Base-by-base conservation (phyloP, 2,888 invertebrate species). In the Dorcus hopei region DNA sequence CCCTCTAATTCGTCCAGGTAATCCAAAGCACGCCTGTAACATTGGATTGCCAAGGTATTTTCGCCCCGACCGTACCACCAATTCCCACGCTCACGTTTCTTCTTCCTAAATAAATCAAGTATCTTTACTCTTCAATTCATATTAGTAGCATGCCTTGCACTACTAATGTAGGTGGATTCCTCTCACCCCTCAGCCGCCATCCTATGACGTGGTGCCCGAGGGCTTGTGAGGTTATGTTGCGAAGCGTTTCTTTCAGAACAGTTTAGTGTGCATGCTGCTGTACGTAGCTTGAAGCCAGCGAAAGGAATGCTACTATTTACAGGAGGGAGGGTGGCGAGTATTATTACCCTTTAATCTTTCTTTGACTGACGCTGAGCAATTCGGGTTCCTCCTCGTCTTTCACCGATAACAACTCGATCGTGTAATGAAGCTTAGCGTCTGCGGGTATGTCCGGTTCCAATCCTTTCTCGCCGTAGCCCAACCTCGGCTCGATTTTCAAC, bases 41-140 rank as follows among this genome's bases (percentile, higher is more conserved):
- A 86, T 71, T 93, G 92, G 57, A 96, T 89, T 1, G 95, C 93
- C 19, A 89, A 81, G 38, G 85, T 85, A 54, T 87, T 87, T 71
- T 96, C 95, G 23, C 87, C 87, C 49, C 95, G 85, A 19, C 86
- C 84, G 74, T 93, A 96, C 89, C 93, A 93, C 85, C 91, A 93
- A 77, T 96, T 96, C 5, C 96, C 97, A 55, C 93, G 84, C 69
- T 91, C 89, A 61, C 93, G 86, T 74, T 93, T 93, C 59, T 82
- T 81, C 68, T 87, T 86, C 9, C 90, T 89, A 68, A 14, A 14
- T 14, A 14, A 14, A 14, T 14, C 14, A 55, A 63, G 60, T 49
- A 50, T 6, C 26, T 26, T 26, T 26, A 5, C 26, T 5, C 5
- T 26, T 26, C 5, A 26, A 3, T 5, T 26, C 26, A 1, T 26